Conservation (phyloP, 23 tunicate species). For the Trididemnum miniatum region DNA sequence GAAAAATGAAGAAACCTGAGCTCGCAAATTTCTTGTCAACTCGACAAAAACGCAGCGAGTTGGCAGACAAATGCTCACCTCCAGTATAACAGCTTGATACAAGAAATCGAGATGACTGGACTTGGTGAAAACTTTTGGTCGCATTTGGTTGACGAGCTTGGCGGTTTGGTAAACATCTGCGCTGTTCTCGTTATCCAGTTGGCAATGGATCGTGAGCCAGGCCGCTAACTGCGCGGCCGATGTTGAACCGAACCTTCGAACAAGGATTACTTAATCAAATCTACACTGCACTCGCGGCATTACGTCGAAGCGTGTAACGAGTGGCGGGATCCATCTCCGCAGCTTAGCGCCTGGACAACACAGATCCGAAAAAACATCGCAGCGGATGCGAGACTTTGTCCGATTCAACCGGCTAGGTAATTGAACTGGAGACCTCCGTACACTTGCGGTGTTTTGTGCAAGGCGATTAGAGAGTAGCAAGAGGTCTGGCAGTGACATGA, state of each 20-base stretch:
- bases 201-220: constrained; percentile 57
- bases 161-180: constrained; percentile 79
- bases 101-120: constrained; percentile 46
- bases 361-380: too few species aligned
- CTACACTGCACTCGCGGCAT: too few species aligned
- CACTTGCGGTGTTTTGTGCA: neutral
- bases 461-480: too few species aligned
- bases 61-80: too few species aligned
- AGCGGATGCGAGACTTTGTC: neutral
- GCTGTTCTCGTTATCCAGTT: constrained; percentile 53
- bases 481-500: too few species aligned
- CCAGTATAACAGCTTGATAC: constrained; percentile 66
- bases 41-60: too few species aligned
- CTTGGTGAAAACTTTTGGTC: constrained; percentile 63
- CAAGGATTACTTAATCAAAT: neutral
- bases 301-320: too few species aligned
- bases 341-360: too few species aligned
- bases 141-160: constrained; percentile 61
- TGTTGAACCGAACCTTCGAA: constrained; percentile 57
- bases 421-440: neutral
- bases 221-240: constrained; percentile 69
- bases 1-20: too few species aligned
- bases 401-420: too few species aligned
- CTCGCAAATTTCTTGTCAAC: too few species aligned
- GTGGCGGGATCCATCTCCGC: too few species aligned